Percentiles rank a stretch among this genome's conserved stretches.
Conservation (phyloP, 2,797 vertebrate species). For the Poeciliopsis presidionis region DNA sequence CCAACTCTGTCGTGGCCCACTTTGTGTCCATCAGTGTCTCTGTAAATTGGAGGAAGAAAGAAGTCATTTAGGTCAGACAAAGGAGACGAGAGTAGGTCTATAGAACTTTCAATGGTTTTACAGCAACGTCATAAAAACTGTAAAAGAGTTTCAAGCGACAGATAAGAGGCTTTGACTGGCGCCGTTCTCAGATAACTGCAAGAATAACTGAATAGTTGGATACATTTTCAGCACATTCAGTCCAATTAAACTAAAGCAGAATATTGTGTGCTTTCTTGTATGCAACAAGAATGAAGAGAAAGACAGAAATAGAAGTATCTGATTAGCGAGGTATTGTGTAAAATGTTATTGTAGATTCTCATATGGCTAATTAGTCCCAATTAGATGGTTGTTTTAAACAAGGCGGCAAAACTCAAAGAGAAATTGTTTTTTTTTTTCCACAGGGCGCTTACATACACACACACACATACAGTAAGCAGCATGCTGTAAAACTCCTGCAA, state of each 20-base stretch:
- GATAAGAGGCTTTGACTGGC: constrained; percentile 41
- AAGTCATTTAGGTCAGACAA: constrained; percentile 54
- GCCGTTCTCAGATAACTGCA: constrained; percentile 37
- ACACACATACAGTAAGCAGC: constrained; percentile 41
- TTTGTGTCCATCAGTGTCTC: constrained; percentile 98
- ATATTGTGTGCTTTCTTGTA: constrained; percentile 5
- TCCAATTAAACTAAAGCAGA: constrained; percentile 42
- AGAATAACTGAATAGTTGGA: constrained; percentile 32
- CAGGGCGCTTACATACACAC: constrained; percentile 31
- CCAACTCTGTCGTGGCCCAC: constrained; percentile 96
- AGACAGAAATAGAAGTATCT: constrained; percentile 40
- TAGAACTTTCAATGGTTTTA: constrained; percentile 57
- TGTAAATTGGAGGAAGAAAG: constrained; percentile 71
- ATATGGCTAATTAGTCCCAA: constrained; percentile 73
- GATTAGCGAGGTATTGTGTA: constrained; percentile 59
- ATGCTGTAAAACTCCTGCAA: constrained; percentile 71
- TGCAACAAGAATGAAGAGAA: constrained; percentile 28
- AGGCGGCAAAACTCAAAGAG: constrained; percentile 45
- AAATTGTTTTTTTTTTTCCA: constrained; percentile 55
- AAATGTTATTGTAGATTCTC: constrained; percentile 65
- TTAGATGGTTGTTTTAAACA: constrained; percentile 64
- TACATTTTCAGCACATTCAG: constrained; percentile 22
- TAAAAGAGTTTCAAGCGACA: constrained; percentile 21
- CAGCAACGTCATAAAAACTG: constrained; percentile 60
- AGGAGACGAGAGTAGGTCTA: constrained; percentile 42